Evolutionary conservation across 2,888 invertebrate species (phyloP), one percentile per base, ranked within the genome.

Genomic region (Hirtodrosophila alboralis): DNA sequence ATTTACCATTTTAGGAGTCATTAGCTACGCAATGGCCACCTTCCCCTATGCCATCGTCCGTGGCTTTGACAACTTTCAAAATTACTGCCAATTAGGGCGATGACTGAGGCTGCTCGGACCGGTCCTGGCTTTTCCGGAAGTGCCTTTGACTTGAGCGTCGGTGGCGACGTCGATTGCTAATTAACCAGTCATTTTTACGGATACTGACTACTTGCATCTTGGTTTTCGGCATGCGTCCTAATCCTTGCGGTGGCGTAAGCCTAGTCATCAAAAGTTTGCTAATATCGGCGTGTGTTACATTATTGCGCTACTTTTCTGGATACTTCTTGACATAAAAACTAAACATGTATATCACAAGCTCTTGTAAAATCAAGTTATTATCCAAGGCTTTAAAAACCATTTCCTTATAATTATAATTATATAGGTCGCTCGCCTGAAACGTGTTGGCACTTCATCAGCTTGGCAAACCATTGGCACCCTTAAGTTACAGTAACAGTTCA

Each of bases 1-100:
- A 66, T 71, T 71, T 71, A 37, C 66, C 36, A 56, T 54, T 70
- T 66, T 54, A 67, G 71, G 63, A 63, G 41, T 59, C 54, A 71
- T 71, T 67, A 71, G 48, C 56, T 49, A 44, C 36, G 66, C 45
- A 66, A 44, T 44, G 38, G 12, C 40, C 5, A 5, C 26, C 26
- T 14, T 3, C 6, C 12, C 26, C n/a, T 8, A n/a, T n/a, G n/a
- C n/a, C n/a, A 12, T 13, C 8, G 8, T 6, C 2, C 2, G 6
- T 28, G 28, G 7, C 18, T 16, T 10, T 33, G 38, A 49, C 48
- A 62, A 31, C 51, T 51, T 37, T 52, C 27, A 34, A 52, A 70
- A 71, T 57, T 38, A 56, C 37, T 36, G 23, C 27, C 57, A 72
- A 72, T 72, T 68, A 72, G 57, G 34, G 44, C 51, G 28, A 56